phyloP scores from a whole-genome alignment of 2,888 invertebrate genomes.

The Erynnis tages region DNA sequence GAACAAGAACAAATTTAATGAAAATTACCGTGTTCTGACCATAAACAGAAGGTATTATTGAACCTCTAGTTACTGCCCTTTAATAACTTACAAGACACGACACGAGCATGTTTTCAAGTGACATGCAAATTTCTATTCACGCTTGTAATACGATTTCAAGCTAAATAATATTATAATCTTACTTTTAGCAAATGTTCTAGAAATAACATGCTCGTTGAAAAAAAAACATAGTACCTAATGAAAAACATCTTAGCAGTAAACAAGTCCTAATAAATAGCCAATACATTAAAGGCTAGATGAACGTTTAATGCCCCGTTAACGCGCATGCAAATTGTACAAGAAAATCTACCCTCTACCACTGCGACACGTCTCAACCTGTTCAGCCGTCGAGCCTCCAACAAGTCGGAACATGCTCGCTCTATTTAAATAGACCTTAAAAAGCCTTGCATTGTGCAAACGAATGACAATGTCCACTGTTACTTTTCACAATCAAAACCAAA shows the following conservation, averaged over 20 bases:
- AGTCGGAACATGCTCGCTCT: conserved; percentile 47
- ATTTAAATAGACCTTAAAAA: conserved; percentile 36
- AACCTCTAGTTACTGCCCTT: no score
- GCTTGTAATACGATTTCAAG: no score
- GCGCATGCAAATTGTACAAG: conserved; percentile 28
- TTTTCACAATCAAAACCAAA: conserved; percentile 27
- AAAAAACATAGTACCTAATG: background rate
- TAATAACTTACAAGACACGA: no score
- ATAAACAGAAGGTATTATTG: no score
- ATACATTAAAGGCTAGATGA: conserved; percentile 9
- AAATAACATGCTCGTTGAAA: no score
- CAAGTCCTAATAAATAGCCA: conserved; percentile 3
- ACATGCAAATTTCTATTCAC: no score
- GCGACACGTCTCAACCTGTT: conserved; percentile 65
- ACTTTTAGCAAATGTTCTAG: no score
- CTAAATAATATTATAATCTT: no score
- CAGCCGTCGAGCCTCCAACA: conserved; percentile 42
- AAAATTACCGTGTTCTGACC: no score
- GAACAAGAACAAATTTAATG: no score
- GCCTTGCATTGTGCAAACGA: conserved; percentile 32
- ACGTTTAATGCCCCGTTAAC: conserved; percentile 11
- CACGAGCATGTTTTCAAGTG: no score
- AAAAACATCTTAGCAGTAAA: conserved; percentile 8
- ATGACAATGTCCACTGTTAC: conserved; percentile 31
- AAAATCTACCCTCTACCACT: conserved; percentile 30